Evolutionary conservation across 2,797 vertebrate species (phyloP).

Genomic region (Ara ararauna): DNA sequence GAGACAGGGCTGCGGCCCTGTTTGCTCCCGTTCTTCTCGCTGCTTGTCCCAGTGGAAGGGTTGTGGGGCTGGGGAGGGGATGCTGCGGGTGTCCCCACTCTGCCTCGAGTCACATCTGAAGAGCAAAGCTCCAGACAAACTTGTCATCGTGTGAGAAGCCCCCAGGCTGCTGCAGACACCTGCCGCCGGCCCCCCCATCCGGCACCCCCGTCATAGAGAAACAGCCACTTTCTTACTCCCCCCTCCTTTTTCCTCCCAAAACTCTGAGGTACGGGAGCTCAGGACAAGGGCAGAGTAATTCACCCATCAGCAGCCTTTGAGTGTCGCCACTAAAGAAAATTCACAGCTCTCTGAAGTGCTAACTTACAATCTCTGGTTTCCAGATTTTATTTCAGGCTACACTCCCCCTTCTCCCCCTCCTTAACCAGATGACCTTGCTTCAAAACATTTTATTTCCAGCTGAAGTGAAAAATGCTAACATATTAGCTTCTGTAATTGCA

Average conservation of each 20-base stretch:
- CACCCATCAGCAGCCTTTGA: slow-evolving; percentile 5
- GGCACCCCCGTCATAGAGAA: background rate
- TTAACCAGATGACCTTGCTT: slow-evolving; percentile 72
- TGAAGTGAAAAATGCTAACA: slow-evolving; percentile 75
- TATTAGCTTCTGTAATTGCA: slow-evolving; percentile 76
- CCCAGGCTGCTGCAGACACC: background rate
- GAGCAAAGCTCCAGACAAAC: background rate
- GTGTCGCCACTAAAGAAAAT: slow-evolving; percentile 38
- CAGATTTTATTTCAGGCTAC: slow-evolving; percentile 72
- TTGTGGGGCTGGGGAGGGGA: background rate
- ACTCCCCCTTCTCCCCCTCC: slow-evolving; percentile 44
- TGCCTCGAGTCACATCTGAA: background rate
- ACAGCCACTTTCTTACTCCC: background rate
- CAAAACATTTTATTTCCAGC: slow-evolving; percentile 75
- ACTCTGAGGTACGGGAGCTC: background rate
- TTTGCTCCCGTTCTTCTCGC: background rate
- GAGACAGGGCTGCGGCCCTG: background rate
- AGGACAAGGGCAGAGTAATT: background rate
- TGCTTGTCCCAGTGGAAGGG: background rate
- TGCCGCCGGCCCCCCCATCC: background rate
- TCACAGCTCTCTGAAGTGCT: slow-evolving; percentile 68
- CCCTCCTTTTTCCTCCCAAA: background rate
- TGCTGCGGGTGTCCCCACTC: background rate
- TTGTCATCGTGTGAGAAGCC: background rate
- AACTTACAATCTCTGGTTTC: slow-evolving; percentile 70